A percentile compares a stretch with the other conserved stretches of the same genome.
phyloP scores from a whole-genome alignment of 2,888 invertebrate species.

The Leucoptera coffeella region DNA sequence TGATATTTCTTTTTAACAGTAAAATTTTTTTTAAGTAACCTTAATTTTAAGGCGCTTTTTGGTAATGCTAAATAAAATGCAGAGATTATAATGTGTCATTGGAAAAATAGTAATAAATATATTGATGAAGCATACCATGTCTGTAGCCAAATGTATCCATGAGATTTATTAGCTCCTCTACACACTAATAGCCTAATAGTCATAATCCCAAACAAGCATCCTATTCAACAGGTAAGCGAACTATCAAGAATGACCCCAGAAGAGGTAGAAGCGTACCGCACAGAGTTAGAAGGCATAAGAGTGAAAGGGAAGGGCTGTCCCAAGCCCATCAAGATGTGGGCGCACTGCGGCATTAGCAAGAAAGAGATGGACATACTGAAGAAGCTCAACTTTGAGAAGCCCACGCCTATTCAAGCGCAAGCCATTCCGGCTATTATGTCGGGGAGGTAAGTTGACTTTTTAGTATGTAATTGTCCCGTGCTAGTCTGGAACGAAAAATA shows the following conservation, averaged over 20 bases:
- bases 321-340: conserved; percentile 93
- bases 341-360: conserved; percentile 95
- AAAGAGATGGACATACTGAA: conserved; percentile 90
- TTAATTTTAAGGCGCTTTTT: too few relatives aligned
- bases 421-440: conserved; percentile 97
- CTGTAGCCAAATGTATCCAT: too few relatives aligned
- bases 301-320: conserved; percentile 97
- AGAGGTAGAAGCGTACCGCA: conserved; percentile 78
- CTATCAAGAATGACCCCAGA: conserved; percentile 84
- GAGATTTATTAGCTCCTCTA: too few relatives aligned
- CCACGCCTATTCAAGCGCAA: conserved; percentile 98
- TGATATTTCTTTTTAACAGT: too few relatives aligned
- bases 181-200: too few relatives aligned
- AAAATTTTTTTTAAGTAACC: too few relatives aligned
- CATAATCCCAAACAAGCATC: too few relatives aligned
- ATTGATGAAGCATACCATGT: too few relatives aligned
- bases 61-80: too few relatives aligned
- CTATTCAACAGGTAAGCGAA: conserved; percentile 80
- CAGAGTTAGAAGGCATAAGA: conserved; percentile 89
- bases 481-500: too few relatives aligned
- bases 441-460: conserved; percentile 51
- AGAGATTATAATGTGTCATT: too few relatives aligned
- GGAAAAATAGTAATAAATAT: too few relatives aligned
- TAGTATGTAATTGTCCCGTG: not conserved
- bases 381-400: conserved; percentile 88